Evolutionary conservation across 2,888 invertebrate genomes (phyloP), one percentile per base, ranked within the genome.

Genomic region (Conchocele bisecta): DNA sequence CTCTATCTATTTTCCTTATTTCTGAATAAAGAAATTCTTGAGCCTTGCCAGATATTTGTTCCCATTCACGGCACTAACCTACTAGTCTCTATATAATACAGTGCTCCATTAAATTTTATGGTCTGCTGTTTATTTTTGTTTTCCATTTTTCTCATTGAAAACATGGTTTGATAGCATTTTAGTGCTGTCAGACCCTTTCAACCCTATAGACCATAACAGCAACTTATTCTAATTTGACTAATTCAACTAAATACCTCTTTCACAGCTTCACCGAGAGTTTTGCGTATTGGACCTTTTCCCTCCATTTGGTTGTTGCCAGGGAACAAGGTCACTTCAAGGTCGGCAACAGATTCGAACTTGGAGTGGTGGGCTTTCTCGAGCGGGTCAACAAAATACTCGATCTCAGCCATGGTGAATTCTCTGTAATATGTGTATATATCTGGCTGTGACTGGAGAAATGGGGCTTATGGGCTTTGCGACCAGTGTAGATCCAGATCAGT

Each of bases 371-470:
- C 93, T 89, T 99, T 98, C 83, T 95, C 93, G 1, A 87, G 91
- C 0, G 98, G 97, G 92, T 99, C 98, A 91, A 98, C 98, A 91
- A 99, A 99, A 92, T 99, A 98, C 92, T 99, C 99, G 85, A 99
- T 99, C 93, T 99, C 99, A 71, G 98, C 98, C 99, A 99, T 99
- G 0, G 98, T 99, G 89, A 99, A 99, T 91, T 99, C 99, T 87
- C 98, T 94, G 82, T 53, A 66, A 67, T 20, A 44, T 35, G 20
- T 39, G 11, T 15, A 26, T 33, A 33, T 7, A 17, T 22, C n/a
- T n/a, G n/a, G n/a, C n/a, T n/a, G n/a, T n/a, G n/a, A n/a, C n/a
- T n/a, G n/a, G n/a, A n/a, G n/a, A n/a, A n/a, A n/a, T n/a, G n/a
- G n/a, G n/a, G n/a, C n/a, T n/a, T n/a, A n/a, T n/a, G n/a, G n/a